Conservation (phyloP, 2,888 invertebrate genomes). For the Clunio marinus region DNA sequence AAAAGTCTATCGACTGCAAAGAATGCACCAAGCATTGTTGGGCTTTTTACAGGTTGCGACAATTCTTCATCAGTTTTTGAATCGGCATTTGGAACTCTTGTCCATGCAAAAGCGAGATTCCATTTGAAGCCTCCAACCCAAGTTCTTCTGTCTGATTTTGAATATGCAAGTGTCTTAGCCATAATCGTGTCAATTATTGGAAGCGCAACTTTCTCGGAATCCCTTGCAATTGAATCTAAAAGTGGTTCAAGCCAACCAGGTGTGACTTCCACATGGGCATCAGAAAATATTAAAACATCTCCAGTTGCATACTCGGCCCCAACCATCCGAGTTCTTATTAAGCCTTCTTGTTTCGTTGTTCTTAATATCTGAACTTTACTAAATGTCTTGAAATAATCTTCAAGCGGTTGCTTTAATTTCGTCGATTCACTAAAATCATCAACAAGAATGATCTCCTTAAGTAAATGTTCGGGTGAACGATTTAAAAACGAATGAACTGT, state of each 20-base stretch:
- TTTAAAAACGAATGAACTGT: background rate
- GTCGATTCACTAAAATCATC: background rate
- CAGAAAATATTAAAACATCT: background rate
- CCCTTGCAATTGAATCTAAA: background rate
- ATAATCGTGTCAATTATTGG: background rate
- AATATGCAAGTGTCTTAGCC: too few species aligned
- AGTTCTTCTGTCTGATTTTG: background rate
- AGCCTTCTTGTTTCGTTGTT: background rate
- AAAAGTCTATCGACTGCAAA: background rate
- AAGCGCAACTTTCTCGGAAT: background rate
- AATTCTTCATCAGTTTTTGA: background rate
- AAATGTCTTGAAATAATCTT: background rate
- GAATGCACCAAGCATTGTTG: background rate
- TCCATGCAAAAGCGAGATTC: background rate
- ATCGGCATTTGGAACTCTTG: background rate
- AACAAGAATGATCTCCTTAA: background rate
- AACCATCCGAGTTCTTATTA: background rate
- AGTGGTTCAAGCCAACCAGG: background rate
- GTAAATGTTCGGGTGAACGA: background rate
- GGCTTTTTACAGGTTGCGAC: background rate
- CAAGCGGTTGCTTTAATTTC: background rate
- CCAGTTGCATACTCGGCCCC: background rate
- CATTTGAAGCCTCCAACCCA: background rate
- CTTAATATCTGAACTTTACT: background rate
- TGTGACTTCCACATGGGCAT: background rate